Percentiles rank a stretch among this genome's conserved stretches.
Conservation (phyloP, 2,797 vertebrate genomes). For the Siniperca undulata region DNA sequence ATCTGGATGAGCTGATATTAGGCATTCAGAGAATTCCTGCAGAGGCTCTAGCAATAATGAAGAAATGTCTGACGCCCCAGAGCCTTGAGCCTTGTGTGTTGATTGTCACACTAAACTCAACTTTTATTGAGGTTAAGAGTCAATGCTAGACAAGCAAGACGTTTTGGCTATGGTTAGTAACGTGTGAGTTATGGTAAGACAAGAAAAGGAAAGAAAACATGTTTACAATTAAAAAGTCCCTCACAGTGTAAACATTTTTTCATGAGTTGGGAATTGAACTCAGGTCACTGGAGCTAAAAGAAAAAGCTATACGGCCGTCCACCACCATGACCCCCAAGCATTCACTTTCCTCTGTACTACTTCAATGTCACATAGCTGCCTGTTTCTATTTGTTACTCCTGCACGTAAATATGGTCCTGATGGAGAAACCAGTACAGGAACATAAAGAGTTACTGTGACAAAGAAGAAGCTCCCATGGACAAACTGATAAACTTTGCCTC, state of each 20-base stretch:
- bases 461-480: slow-evolving; percentile 13
- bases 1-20: neutral
- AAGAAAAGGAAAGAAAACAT: neutral
- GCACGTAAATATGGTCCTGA: neutral
- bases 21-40: slow-evolving; percentile 2
- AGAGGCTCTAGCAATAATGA: neutral
- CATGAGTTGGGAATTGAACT: slow-evolving; percentile 37
- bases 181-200: neutral
- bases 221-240: slow-evolving; percentile 30
- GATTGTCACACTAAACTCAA: slow-evolving; percentile 7
- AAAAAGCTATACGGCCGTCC: slow-evolving; percentile 35
- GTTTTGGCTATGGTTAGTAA: neutral
- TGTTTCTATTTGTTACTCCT: slow-evolving; percentile 4
- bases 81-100: slow-evolving; percentile 2
- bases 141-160: neutral
- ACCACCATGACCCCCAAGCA: slow-evolving; percentile 11
- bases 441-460: slow-evolving; percentile 1
- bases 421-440: slow-evolving; percentile 19
- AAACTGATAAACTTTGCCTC: slow-evolving; percentile 9
- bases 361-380: slow-evolving; percentile 22
- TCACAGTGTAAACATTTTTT: slow-evolving; percentile 11
- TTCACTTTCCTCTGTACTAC: slow-evolving; percentile 19
- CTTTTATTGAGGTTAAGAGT: neutral
- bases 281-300: slow-evolving; percentile 25
- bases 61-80: neutral